Base-by-base conservation (phyloP, 37 sponge, comb jelly and placozoan species). In the Halisarca cf. caerulea region DNA sequence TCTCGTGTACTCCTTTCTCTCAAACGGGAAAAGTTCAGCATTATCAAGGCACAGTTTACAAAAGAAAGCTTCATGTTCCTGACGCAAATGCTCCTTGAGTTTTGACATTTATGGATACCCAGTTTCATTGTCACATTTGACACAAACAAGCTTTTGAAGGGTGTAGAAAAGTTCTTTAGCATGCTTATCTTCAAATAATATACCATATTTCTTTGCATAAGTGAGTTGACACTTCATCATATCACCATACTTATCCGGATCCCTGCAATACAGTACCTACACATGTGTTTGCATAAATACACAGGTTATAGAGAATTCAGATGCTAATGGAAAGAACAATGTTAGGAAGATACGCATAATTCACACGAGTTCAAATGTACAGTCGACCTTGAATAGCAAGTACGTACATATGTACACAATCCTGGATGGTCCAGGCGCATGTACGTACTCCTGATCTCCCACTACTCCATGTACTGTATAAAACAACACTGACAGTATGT, bases 1-100 rank as follows among this genome's bases (percentile, higher is more conserved):
- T 32, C 92, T 84, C 3, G 90, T 89, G 75, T 97, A 97, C 58
- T 80, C 15, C 53, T 83, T 77, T 11, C 83, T 83, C 84, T 97
- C 98, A 37, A 11, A 66, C 0, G 96, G 84, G 44, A 95, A 97
- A 17, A 93, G 90, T 36, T 90, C 95, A 30, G 95, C 73, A 55
- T 91, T 80, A 0, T 83, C 75, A 20, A 89, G 43, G 75, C 98
- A 97, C 0, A 95, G 85, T 0, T 92, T 84, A 86, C 98, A 97
- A 61, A 80, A 93, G 80, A 53, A 45, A 32, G 72, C 75, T 30
- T 66, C 84, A 53, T 97, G 98, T 7, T 43, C 74, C 40, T 82
- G 66, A 3, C 82, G 70, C 43, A 82, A 38, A 78, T 97, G 98
- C 20, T 87, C 88, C n/a, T 87, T 51, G 20, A 97, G 78, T 38